Evolutionary conservation across 2,797 vertebrate species (phyloP), one percentile per base, ranked within the genome.

Genomic region (Sus cebifrons): DNA sequence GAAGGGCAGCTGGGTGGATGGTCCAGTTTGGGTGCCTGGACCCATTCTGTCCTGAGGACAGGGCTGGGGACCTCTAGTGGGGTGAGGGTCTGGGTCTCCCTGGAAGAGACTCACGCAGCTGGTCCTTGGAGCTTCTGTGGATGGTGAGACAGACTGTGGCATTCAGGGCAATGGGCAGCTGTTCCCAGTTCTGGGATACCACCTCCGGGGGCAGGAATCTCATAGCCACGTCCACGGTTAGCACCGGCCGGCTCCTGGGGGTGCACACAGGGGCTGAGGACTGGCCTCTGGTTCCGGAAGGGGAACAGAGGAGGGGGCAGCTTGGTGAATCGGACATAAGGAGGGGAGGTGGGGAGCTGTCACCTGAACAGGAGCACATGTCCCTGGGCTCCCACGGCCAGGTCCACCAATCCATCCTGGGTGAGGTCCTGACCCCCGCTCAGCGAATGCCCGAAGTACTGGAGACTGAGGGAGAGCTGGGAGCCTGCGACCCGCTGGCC

Each of bases 281-380:
- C 2, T 4, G 9, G 54, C 29, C 2, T 5, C 32, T 23, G 70
- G 21, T 13, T 20, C 52, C 18, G 5, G 49, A 65, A 70, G 49
- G 29, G n/a, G 58, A 23, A 77, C 0, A 0, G n/a, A 5, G 64
- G 44, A 25, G 12, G 8, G 44, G 23, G n/a, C 5, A 23, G 20
- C 13, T 16, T 27, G 32, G 10, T 25, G 60, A 71, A 25, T 56
- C 6, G 4, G 54, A 54, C 23, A 25, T 27, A 17, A 3, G 75
- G 1, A 27, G 9, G 15, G 4, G 29, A 2, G 10, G 32, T 8
- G 25, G 36, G n/a, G 27, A 32, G 13, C 18, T 11, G 49, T 88
- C 91, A 99, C 99, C 99, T 99, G 94, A 99, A 98, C 68, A 99
- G 90, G 70, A 99, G 73, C 44, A 99, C 98, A 0, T 23, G 86